Evolutionary conservation across 2,797 vertebrate genomes (phyloP).

Genomic region (Schizopygopsis pylzovi): DNA sequence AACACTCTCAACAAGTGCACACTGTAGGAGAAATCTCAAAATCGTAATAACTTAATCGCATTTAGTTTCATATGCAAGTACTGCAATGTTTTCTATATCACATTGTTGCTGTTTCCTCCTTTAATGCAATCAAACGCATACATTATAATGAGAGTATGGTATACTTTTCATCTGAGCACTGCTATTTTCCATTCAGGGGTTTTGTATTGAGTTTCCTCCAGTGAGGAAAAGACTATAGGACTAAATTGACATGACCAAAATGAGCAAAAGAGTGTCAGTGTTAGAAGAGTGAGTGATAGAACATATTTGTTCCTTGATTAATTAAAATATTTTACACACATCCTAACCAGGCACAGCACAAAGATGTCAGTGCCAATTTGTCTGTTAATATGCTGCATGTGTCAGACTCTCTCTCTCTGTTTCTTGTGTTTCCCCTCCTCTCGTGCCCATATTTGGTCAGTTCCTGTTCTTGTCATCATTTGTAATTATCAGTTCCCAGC

Average conservation of each 20-base stretch:
- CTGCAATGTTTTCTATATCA: not conserved
- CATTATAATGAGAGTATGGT: conserved; percentile 65
- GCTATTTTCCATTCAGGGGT: conserved; percentile 72
- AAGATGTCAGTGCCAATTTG: not conserved
- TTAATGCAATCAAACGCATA: conserved; percentile 57
- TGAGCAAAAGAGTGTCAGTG: not conserved
- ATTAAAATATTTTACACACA: not conserved
- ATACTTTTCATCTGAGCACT: conserved; percentile 68
- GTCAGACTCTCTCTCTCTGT: too few species aligned
- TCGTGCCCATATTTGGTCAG: too few species aligned
- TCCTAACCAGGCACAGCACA: too few species aligned
- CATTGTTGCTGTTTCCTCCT: conserved; percentile 51
- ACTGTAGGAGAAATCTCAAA: not conserved
- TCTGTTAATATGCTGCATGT: not conserved
- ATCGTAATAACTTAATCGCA: not conserved
- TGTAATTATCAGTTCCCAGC: too few species aligned
- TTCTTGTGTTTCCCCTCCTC: too few species aligned
- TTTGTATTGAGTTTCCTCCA: conserved; percentile 64
- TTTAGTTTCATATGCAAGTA: not conserved
- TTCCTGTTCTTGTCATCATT: too few species aligned
- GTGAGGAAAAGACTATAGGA: conserved; percentile 51
- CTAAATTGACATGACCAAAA: conserved; percentile 52
- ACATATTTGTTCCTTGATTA: not conserved
- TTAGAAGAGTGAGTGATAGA: not conserved
- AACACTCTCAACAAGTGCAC: not conserved